These are phyloP conservation scores for Elegia similella DNA, from an alignment of 2,888 invertebrate genomes.

Conservation along the genomic window DNA sequence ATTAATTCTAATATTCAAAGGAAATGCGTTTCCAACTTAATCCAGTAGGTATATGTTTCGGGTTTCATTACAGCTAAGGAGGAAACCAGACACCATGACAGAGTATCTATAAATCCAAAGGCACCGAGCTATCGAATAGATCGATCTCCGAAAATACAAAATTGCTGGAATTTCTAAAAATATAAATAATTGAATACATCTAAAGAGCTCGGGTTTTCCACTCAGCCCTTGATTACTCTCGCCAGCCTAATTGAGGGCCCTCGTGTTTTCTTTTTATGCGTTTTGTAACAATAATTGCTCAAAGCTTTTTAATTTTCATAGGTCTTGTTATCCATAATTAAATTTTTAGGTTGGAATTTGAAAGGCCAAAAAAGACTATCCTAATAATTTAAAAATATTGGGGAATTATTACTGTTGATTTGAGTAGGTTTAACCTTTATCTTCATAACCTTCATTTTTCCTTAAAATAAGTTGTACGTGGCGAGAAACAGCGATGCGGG, in stretches of 20 bases:
- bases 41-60: too few relatives aligned
- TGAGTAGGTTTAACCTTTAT: too few relatives aligned
- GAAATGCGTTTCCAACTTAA: too few relatives aligned
- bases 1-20: too few relatives aligned
- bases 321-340: neutral
- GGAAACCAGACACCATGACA: too few relatives aligned
- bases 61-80: too few relatives aligned
- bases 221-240: neutral
- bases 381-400: neutral
- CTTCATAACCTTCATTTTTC: too few relatives aligned
- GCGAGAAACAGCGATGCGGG: too few relatives aligned
- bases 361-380: neutral
- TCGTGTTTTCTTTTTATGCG: neutral
- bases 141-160: neutral
- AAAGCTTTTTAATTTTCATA: neutral
- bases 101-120: too few relatives aligned
- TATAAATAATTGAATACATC: conserved; percentile 12
- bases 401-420: too few relatives aligned
- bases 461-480: too few relatives aligned
- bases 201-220: conserved; percentile 1
- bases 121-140: too few relatives aligned
- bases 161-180: neutral
- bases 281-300: neutral
- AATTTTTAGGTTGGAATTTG: neutral
- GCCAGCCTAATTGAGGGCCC: neutral